Base-by-base conservation (phyloP, 2,113 vertebrate genomes). In the Seriola aureovittata region DNA sequence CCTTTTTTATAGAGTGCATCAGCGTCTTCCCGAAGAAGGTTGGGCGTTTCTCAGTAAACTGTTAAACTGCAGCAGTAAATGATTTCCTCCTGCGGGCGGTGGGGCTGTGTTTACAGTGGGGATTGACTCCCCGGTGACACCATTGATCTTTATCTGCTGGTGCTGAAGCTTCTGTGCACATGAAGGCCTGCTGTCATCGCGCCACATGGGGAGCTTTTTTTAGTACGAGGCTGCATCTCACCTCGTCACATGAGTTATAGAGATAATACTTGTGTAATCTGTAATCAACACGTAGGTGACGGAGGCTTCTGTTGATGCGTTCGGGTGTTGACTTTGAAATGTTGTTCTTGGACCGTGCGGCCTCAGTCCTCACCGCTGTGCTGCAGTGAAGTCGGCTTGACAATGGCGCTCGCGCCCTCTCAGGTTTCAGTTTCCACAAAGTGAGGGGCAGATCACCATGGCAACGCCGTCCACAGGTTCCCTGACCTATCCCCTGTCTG, bases 401-500 rank as follows among this genome's bases (percentile, higher is more conserved):
- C 91, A 88, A 91, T 83, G 78, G 81, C n/a, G 44, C 34, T 29
- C n/a, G 66, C 62, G 0, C 46, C 80, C 38, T 90, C 92, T 96
- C 93, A 23, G 89, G 89, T 96, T 95, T 94, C 95, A 93, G 88
- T 92, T 91, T 93, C 88, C 81, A 84, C 89, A 80, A 87, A 87
- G 71, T 82, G 89, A 79, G 69, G 68, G 81, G 48, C 71, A 50
- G 71, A 32, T 95, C 86, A 3, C 90, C 87, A 81, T 83, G 92
- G 91, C 89, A 90, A 94, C 91, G n/a, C 63, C 65, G 57, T 80
- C 86, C 82, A 82, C 88, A 40, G 63, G 73, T 81, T 69, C 75
- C 64, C 82, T 58, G 76, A 75, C 80, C 80, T 34, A 38, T 64
- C 86, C 80, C 68, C 8, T 36, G 57, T 38, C 25, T 38, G 58